Evolutionary conservation across 2,888 invertebrate species (phyloP), one percentile per base, ranked within the genome.

Genomic region (Philopedon plagiatum): DNA sequence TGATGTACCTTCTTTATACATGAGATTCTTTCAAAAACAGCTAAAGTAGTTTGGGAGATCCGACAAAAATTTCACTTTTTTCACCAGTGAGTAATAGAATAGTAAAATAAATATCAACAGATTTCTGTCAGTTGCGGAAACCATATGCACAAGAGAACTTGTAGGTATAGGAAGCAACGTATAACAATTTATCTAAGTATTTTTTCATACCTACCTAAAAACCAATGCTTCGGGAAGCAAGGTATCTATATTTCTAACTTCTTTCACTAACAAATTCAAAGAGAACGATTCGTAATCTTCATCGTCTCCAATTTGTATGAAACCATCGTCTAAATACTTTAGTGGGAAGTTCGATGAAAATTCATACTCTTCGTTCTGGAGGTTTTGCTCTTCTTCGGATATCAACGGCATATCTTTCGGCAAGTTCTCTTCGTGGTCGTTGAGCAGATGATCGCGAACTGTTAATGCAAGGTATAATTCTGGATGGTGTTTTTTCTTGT

Each of bases 401-500:
- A 80, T 81, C 8, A 76, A 76, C 4, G 80, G 79, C 76, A 77
- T 78, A 5, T 44, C 60, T n/a, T 62, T 70, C 81, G 0, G 84
- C 19, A 57, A 56, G 18, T 61, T 56, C 4, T 73, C 71, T 23
- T 75, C 73, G 77, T 0, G 79, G 83, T 1, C 84, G 81, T 85
- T 86, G 71, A 83, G 85, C 8, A 85, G 41, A 63, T 90, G 88
- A 73, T 91, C 91, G 76, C 90, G 88, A 19, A 92, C 86, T 0
- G 90, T 87, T 19, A 91, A 84, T 44, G 89, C 88, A 67, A 92
- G 82, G 66, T 88, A 85, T 5, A 92, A 83, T 81, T 91, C 91
- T 0, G 92, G 92, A 75, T 89, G 89, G 69, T 87, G 87, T 39
- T 79, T 80, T 26, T 80, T 78, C 61, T 80, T 81, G 63, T 81